These are phyloP conservation scores for Arothron firmamentum DNA, from an alignment of 2,113 vertebrate genomes.

Conservation along the genomic window DNA sequence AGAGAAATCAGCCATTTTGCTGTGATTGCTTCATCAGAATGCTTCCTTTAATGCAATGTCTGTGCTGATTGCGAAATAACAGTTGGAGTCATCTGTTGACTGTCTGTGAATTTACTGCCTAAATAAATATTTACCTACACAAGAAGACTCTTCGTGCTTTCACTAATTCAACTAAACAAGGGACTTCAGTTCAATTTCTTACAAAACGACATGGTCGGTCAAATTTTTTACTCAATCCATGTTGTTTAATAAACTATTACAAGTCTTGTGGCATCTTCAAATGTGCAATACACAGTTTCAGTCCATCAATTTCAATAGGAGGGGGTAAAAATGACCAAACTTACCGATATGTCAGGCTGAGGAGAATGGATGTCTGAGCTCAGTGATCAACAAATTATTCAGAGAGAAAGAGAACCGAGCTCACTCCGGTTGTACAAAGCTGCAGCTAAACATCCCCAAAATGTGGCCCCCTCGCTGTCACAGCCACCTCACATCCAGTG, in stretches of 20 bases:
- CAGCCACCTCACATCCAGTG: neutral
- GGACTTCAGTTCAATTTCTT: too few relatives aligned
- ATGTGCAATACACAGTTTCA: too few relatives aligned
- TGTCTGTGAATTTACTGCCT: neutral
- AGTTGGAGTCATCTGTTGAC: neutral
- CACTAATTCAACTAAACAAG: too few relatives aligned
- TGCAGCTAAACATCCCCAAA: conserved; percentile 7
- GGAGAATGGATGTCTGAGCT: neutral
- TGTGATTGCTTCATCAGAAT: neutral
- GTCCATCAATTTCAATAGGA: too few relatives aligned
- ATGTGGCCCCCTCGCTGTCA: neutral
- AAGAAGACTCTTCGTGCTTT: neutral
- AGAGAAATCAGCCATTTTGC: conserved; percentile 20
- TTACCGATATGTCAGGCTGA: conserved; percentile 34
- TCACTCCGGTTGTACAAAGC: conserved; percentile 30
- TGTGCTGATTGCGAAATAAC: conserved; percentile 19
- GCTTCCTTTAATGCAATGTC: neutral
- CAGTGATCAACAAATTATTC: neutral
- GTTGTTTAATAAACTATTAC: too few relatives aligned
- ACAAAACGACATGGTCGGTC: too few relatives aligned
- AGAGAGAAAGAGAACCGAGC: neutral
- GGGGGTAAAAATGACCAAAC: neutral
- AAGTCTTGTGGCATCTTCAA: too few relatives aligned
- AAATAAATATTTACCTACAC: neutral
- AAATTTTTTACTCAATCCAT: too few relatives aligned